phyloP scores from a whole-genome alignment of 2,113 vertebrate genomes.

The Heterotilapia buettikoferi region DNA sequence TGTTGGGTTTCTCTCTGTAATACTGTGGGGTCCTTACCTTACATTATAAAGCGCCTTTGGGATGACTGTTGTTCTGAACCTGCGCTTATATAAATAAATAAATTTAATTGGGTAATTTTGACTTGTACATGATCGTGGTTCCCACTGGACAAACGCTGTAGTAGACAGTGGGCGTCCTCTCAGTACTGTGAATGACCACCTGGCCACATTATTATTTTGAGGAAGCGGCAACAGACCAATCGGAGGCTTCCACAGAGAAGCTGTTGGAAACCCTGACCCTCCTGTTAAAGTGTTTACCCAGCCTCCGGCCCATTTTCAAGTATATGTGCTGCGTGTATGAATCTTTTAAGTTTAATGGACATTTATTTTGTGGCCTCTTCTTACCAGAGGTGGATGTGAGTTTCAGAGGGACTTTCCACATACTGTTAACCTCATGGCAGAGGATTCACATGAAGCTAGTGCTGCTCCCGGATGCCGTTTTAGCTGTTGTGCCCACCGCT shows the following conservation, averaged over 20 bases:
- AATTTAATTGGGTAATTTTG: neutral
- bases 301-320: conserved; percentile 13
- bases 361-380: conserved; percentile 53
- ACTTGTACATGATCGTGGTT: conserved; percentile 15
- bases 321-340: conserved; percentile 56
- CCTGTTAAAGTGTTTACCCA: conserved; percentile 37
- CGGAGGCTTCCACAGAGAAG: conserved; percentile 35
- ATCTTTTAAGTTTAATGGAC: conserved; percentile 41
- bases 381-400: conserved; percentile 25
- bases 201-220: neutral
- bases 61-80: neutral
- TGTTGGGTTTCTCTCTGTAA: neutral
- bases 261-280: conserved; percentile 4
- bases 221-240: conserved; percentile 36
- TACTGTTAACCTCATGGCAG: conserved; percentile 26
- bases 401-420: conserved; percentile 26
- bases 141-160: conserved; percentile 17
- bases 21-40: neutral
- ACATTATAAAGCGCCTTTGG: neutral
- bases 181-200: conserved; percentile 47
- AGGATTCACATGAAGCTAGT: conserved; percentile 27
- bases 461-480: conserved; percentile 19
- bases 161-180: conserved; percentile 23
- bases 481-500: conserved; percentile 23
- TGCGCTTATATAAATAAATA: neutral